A percentile compares a stretch with the other conserved stretches of the same genome.
These are phyloP conservation scores for Holcopasites calliopsidis DNA, from an alignment of 1,140 invertebrate genomes.

Conservation along the genomic window DNA sequence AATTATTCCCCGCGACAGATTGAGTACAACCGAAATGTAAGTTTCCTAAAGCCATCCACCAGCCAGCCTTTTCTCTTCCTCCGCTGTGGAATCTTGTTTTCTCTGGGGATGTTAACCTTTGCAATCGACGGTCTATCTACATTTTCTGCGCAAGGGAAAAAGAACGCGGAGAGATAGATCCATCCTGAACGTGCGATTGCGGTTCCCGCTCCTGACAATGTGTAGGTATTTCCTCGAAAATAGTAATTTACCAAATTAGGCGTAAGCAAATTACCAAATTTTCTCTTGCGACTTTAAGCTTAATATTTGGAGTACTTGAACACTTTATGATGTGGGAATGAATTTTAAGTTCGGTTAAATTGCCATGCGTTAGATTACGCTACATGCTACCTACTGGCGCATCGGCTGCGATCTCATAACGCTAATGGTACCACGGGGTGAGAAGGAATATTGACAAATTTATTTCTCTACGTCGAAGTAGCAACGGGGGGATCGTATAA, in stretches of 20 bases:
- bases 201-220: too few species aligned
- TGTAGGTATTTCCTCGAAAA: too few species aligned
- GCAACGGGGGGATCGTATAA: neutral
- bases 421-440: too few species aligned
- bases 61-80: neutral
- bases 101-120: constrained; percentile 37
- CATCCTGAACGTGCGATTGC: neutral
- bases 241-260: too few species aligned
- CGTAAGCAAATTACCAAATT: too few species aligned
- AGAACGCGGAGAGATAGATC: constrained; percentile 36
- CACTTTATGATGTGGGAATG: constrained; percentile 28
- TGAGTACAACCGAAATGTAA: constrained; percentile 60
- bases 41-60: constrained; percentile 56
- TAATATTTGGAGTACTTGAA: too few species aligned
- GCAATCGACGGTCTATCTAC: constrained; percentile 36
- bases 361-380: constrained; percentile 60
- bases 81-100: neutral
- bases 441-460: too few species aligned
- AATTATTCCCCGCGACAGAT: constrained; percentile 60
- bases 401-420: constrained; percentile 59
- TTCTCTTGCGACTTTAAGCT: too few species aligned
- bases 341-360: constrained; percentile 64
- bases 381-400: constrained; percentile 35
- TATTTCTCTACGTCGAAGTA: neutral
- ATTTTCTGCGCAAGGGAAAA: constrained; percentile 9